Evolutionary conservation across 2,888 invertebrate species (phyloP).

Genomic region (Phania funesta): DNA sequence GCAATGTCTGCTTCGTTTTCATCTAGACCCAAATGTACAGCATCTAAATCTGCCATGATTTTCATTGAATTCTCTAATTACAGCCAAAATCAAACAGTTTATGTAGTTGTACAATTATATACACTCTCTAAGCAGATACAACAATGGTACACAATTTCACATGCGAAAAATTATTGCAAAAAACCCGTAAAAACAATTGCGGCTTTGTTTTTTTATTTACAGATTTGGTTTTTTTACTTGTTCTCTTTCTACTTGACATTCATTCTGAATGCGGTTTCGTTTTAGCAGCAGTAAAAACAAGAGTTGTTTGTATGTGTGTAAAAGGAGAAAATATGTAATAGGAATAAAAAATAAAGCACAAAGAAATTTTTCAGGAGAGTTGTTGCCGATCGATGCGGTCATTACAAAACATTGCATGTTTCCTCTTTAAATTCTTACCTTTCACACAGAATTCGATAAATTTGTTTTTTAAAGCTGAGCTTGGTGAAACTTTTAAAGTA

Average conservation of each 20-base stretch:
- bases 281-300: constrained; percentile 34
- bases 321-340: constrained; percentile 40
- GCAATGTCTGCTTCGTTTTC: constrained; percentile 88
- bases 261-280: constrained; percentile 36
- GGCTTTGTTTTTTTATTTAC: constrained; percentile 51
- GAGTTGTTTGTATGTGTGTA: constrained; percentile 10
- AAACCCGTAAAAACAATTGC: constrained; percentile 59
- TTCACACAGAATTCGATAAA: constrained; percentile 7
- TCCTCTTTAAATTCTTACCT: constrained; percentile 48
- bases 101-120: constrained; percentile 16
- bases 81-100: background rate
- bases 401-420: constrained; percentile 15
- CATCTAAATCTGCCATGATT: constrained; percentile 82
- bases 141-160: constrained; percentile 37
- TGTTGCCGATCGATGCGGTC: constrained; percentile 55
- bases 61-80: constrained; percentile 65
- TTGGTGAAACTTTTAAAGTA: background rate
- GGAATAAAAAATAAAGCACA: constrained; percentile 40
- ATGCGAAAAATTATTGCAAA: constrained; percentile 59
- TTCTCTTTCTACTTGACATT: constrained; percentile 64
- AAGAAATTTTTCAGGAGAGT: constrained; percentile 53
- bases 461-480: background rate
- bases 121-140: constrained; percentile 2
- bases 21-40: constrained; percentile 85
- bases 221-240: constrained; percentile 51